Evolutionary conservation across 2,113 vertebrate species (phyloP), one percentile per base, ranked within the genome.

Genomic region (Psephotus haematonotus): DNA sequence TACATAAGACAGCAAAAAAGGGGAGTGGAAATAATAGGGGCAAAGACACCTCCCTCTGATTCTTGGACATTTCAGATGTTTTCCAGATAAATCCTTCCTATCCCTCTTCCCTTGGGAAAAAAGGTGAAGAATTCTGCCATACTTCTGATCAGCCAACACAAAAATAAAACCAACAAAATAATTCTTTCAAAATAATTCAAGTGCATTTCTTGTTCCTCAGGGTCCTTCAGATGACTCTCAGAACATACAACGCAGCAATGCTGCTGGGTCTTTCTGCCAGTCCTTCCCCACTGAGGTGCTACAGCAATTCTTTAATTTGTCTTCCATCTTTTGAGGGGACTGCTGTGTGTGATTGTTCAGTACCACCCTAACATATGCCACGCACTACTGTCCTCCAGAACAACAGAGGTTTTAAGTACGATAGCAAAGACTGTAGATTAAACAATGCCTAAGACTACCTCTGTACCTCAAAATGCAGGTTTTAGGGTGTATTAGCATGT

Each of bases 231-330:
- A 28, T 28, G 33, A 76, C 33, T 79, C 49, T 59, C 5, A 1
- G 16, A 83, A 86, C 1, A 2, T 11, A 35, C 11, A 77, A 28
- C 0, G 2, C 24, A 76, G 13, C 41, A 76, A 11, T 9, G 67
- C 1, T 9, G 15, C 9, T 53, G 28, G 18, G n/a, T 57, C 70
- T 47, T 75, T 75, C 74, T 27, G 16, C 27, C 33, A 44, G n/a
- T 25, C 25, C 23, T 43, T 57, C 57, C 17, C 29, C 50, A 49
- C 23, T 2, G 7, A 57, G 49, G 80, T 0, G 0, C 35, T 20
- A 67, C 17, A 69, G 39, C 13, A 92, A 68, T 68, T 74, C 37
- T 84, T 19, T 35, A 71, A 67, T 17, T 46, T 57, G 10, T 23
- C 37, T 37, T 46, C 65, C 31, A 9, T 50, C 82, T 88, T 95